Base-by-base conservation (phyloP, 2,888 invertebrate species). In the Nomada fucata region DNA sequence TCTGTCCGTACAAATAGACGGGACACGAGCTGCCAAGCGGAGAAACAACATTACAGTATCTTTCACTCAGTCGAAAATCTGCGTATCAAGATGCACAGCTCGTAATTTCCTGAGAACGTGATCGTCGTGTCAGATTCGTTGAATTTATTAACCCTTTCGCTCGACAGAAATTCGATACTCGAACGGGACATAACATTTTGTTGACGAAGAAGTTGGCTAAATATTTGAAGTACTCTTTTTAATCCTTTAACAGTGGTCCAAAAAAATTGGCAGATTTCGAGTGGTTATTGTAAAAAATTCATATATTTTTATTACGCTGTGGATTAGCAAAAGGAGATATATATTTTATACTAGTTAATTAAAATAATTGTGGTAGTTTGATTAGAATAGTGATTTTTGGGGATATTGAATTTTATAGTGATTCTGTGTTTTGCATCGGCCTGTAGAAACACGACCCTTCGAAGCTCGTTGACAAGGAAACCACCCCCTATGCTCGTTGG, bases 391-490 rank as follows among this genome's bases (percentile, higher is more conserved):
- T 0, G n/a, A n/a, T n/a, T 44, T 23, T 26, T 23, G 29, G 18
- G 23, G 23, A 42, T 20, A 23, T 59, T 26, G 26, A 20, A n/a
- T 59, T 59, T 59, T n/a, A 26, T 2, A 26, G 10, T 26, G 59
- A 13, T 23, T 23, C 2, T 4, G 18, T 55, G 15, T 2, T 64
- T 47, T 57, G 55, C 15, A 23, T n/a, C 13, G 4, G 36, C 42
- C 13, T 53, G 74, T 52, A 74, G 23, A 60, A 52, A n/a, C 18
- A n/a, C 9, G 7, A 36, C 74, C 68, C 61, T 44, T 74, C 61
- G 29, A 44, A 42, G 63, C 29, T 42, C 68, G 78, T 79, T 75
- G 75, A 74, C 78, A 69, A 75, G 75, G 68, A 63, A 75, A 75
- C 78, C 55, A 20, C 63, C 42, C 75, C 60, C 76, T 15, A 42